phyloP scores from a whole-genome alignment of 2,797 vertebrate species.

The Hirundo rustica region DNA sequence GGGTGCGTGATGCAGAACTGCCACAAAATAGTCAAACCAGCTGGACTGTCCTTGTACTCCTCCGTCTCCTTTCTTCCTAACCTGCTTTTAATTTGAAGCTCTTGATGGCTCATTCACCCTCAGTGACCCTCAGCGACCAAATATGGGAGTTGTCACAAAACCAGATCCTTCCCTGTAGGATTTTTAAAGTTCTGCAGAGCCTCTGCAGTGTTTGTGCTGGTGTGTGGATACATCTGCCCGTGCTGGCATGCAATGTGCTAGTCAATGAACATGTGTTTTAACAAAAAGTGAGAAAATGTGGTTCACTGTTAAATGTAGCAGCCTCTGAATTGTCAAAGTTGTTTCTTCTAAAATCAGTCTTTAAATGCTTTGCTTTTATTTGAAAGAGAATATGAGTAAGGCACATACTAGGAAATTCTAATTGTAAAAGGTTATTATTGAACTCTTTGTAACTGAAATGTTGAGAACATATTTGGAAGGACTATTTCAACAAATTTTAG shows the following conservation, averaged over 20 bases:
- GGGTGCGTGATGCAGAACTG: not conserved
- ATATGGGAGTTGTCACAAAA: not conserved
- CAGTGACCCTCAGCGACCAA: not conserved
- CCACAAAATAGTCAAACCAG: not conserved
- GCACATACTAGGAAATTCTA: not conserved
- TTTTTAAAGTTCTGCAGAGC: not conserved
- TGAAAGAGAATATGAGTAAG: not conserved
- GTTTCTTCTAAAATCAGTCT: not conserved
- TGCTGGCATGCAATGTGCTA: not conserved
- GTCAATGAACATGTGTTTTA: not conserved
- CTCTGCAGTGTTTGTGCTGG: not conserved
- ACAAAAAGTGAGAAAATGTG: not conserved
- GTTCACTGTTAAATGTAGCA: not conserved
- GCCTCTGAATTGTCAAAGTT: not conserved
- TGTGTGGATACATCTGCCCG: not conserved
- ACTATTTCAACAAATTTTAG: conserved; percentile 40
- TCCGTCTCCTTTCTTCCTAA: not conserved
- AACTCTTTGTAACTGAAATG: conserved; percentile 8
- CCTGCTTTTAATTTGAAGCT: not conserved
- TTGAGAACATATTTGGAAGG: conserved; percentile 37
- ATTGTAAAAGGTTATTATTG: not conserved
- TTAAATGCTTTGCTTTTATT: not conserved
- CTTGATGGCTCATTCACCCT: not conserved
- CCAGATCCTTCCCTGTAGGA: not conserved
- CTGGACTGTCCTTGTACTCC: not conserved